Conservation (phyloP, 2,797 vertebrate genomes). For the Esox masquinongy region DNA sequence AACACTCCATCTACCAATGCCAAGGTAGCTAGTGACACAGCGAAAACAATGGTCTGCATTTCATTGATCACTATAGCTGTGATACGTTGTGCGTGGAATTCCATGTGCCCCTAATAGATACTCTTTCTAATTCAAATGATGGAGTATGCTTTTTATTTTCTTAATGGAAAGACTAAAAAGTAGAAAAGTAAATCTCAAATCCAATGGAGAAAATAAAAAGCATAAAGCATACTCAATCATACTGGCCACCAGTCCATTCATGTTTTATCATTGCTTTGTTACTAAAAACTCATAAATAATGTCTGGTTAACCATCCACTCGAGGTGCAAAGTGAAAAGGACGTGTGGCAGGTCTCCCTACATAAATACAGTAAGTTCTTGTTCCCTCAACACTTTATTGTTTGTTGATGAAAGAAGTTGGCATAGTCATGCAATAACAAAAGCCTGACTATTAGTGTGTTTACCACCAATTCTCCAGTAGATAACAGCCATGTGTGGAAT, state of each 20-base stretch:
- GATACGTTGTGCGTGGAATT: neutral
- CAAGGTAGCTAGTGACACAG: constrained; percentile 2
- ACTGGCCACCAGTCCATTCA: neutral
- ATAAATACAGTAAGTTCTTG: constrained; percentile 65
- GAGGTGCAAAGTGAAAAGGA: constrained; percentile 69
- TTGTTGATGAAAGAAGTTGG: constrained; percentile 79
- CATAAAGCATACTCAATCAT: no score
- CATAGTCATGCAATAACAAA: constrained; percentile 81
- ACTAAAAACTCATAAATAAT: constrained; percentile 26
- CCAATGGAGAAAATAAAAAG: neutral
- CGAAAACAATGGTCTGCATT: constrained; percentile 3
- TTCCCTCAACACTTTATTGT: constrained; percentile 70
- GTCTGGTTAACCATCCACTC: constrained; percentile 32
- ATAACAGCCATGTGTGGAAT: constrained; percentile 83
- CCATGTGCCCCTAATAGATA: neutral
- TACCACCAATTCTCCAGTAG: constrained; percentile 82
- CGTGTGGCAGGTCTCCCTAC: constrained; percentile 60
- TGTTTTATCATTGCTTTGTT: neutral
- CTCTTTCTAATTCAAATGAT: neutral
- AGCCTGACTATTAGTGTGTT: constrained; percentile 78
- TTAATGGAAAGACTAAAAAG: neutral
- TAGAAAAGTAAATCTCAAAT: neutral
- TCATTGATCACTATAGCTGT: neutral
- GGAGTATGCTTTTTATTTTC: neutral
- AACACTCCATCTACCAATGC: constrained; percentile 30